Percentiles rank a stretch among this genome's conserved stretches.
Evolutionary conservation across 2,113 vertebrate genomes (phyloP).

Genomic region (Cololabis saira): DNA sequence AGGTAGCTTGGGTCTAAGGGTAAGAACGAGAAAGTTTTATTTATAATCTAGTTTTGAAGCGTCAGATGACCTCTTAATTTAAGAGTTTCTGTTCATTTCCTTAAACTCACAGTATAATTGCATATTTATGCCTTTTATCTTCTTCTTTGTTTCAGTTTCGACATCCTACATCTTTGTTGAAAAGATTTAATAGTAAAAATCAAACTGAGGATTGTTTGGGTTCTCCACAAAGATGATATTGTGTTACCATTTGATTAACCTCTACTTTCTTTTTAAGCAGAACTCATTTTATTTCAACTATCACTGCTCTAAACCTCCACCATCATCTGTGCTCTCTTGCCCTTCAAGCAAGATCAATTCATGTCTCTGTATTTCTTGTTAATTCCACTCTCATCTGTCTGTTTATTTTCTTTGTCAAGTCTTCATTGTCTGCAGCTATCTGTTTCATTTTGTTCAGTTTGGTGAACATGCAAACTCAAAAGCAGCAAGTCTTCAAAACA

Average conservation of each 20-base stretch:
- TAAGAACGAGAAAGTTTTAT: constrained; percentile 5
- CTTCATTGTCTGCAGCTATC: not conserved
- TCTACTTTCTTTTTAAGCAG: constrained; percentile 25
- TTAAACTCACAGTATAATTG: constrained; percentile 40
- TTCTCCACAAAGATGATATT: constrained; percentile 37
- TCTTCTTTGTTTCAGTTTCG: constrained; percentile 26
- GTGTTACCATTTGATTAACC: constrained; percentile 44
- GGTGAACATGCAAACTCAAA: not conserved
- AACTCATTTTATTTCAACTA: constrained; percentile 6
- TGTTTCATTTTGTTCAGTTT: not conserved
- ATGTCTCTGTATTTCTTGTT: constrained; percentile 8
- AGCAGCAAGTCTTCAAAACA: not conserved
- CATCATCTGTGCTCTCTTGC: constrained; percentile 26
- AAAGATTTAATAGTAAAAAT: constrained; percentile 62
- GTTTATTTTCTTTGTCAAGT: constrained; percentile 12
- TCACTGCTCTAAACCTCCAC: constrained; percentile 33
- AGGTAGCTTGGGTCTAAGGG: not conserved
- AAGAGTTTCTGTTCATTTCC: constrained; percentile 31
- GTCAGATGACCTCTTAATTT: constrained; percentile 34
- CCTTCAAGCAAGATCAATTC: constrained; percentile 37
- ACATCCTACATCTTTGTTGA: constrained; percentile 26
- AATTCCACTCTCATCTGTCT: constrained; percentile 15
- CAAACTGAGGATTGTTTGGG: constrained; percentile 47
- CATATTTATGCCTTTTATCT: constrained; percentile 38
- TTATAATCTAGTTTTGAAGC: constrained; percentile 8